phyloP scores from a whole-genome alignment of 2,113 vertebrate genomes.

The Isurus oxyrinchus region DNA sequence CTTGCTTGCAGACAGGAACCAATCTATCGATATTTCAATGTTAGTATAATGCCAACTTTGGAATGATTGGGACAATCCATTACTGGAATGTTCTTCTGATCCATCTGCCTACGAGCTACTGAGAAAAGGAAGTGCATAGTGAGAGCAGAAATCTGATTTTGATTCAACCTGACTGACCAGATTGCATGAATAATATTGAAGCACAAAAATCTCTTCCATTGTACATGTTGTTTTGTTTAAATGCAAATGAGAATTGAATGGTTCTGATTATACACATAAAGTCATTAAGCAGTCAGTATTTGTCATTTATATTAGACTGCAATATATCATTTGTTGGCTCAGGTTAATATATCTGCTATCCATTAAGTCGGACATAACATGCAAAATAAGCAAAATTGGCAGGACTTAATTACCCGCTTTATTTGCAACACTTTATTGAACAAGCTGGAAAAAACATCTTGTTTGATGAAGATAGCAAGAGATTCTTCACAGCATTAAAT shows the following conservation, averaged over 20 bases:
- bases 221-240: background rate
- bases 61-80: background rate
- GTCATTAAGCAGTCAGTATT: background rate
- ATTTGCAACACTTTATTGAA: conserved; percentile 6
- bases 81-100: background rate
- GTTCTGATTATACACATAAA: background rate
- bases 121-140: background rate
- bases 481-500: background rate
- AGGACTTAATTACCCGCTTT: background rate
- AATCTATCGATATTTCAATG: background rate
- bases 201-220: background rate
- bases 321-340: background rate
- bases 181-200: background rate
- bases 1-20: background rate
- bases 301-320: conserved; percentile 8
- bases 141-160: background rate
- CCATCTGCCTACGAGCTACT: no score
- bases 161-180: background rate
- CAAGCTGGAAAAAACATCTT: background rate
- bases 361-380: background rate
- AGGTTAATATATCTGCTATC: background rate
- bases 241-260: background rate
- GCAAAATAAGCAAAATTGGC: conserved; percentile 11
- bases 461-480: background rate
- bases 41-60: background rate